Conservation (phyloP, 1,140 invertebrate species). For the Saccostrea glomerata region DNA sequence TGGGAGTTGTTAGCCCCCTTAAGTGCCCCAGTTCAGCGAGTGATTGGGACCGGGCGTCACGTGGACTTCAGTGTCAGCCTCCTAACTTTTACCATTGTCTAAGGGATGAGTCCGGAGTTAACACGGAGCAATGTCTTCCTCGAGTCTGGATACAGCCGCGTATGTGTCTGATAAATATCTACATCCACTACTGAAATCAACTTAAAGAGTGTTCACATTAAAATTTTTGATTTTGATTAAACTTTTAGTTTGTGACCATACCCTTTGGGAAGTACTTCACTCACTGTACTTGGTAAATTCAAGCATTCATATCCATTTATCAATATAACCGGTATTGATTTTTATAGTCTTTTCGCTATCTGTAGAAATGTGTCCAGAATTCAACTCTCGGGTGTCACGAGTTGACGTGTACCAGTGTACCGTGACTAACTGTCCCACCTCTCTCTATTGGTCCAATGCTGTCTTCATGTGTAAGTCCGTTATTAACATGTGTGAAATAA, state of each 20-base stretch:
- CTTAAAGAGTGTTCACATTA: too few species aligned
- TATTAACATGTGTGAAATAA: not conserved
- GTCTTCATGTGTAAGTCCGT: not conserved
- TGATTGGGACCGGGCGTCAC: constrained; percentile 4
- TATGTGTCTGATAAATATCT: not conserved
- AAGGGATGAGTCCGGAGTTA: not conserved
- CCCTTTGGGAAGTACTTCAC: not conserved
- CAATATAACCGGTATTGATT: not conserved
- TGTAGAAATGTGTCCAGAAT: not conserved
- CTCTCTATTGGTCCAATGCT: constrained; percentile 2
- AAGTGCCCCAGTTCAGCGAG: not conserved
- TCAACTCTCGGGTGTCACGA: not conserved
- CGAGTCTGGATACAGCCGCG: not conserved
- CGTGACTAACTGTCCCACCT: not conserved
- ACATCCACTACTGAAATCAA: too few species aligned
- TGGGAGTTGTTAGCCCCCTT: not conserved
- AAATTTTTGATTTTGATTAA: too few species aligned
- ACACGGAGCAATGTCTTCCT: not conserved
- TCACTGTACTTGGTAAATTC: too few species aligned
- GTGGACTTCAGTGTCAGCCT: not conserved
- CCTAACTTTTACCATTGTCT: constrained; percentile 8
- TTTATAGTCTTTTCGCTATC: not conserved
- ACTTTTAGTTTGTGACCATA: too few species aligned
- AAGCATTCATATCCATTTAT: not conserved
- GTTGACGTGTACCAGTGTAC: not conserved